Evolutionary conservation across 2,888 invertebrate species (phyloP), one percentile per base, ranked within the genome.

Genomic region (Amblyjoppa fuscipennis): DNA sequence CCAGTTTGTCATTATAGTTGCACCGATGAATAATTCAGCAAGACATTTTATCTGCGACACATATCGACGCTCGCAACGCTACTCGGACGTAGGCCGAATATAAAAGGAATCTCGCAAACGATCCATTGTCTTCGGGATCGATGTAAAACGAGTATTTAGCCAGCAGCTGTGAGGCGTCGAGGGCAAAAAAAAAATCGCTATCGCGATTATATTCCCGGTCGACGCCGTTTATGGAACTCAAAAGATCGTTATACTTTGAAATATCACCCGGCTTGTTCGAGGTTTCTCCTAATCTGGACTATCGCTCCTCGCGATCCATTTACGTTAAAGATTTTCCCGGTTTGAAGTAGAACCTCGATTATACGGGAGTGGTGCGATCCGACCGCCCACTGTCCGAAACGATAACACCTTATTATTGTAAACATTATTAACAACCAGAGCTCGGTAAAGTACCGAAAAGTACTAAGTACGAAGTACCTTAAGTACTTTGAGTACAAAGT

Each of bases 11-110:
- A 83, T 80, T 80, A 74, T 74, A 73, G 76, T 66, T 34, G 69
- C 74, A 81, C 69, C 77, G 31, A 81, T 85, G 85, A 85, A 85
- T 85, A 81, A 85, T 85, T 85, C 85, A 85, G 77, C 45, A 61
- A 68, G 73, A 45, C 53, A 69, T 83, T 83, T 85, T 85, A 85
- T 83, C 80, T 80, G 68, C 75, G 85, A 83, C 83, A 85, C 85
- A 81, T 83, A 85, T 85, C 85, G 45, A 71, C 53, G 49, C 31
- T 64, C 34, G 34, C 61, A 49, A 77, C 73, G 69, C 74, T 74
- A 69, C 25, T 34, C 64, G 53, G 53, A 85, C 83, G 85, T 85
- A 85, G 85, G 83, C 83, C 83, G 85, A 83, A 83, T 85, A 66
- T 83, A 83, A 81, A 81, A 81, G 80, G 77, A 74, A 77, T 85